Base-by-base conservation (phyloP, 2,888 invertebrate genomes). In the Trachelus iudaicus region DNA sequence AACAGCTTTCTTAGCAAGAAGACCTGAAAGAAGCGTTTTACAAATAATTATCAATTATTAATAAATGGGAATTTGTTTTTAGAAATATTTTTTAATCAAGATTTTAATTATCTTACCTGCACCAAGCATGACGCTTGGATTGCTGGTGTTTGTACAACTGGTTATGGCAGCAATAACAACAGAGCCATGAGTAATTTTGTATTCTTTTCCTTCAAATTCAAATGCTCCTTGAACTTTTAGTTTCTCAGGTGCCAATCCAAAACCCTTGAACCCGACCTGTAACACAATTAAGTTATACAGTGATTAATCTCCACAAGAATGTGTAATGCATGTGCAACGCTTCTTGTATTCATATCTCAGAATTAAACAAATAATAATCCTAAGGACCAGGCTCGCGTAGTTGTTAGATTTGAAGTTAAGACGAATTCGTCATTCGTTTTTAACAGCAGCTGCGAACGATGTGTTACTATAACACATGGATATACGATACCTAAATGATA, bases 141-240 rank as follows among this genome's bases (percentile, higher is more conserved):
- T 99, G 86, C 97, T 97, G 0, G 99, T 99, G 90, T 99, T 99
- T 77, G 99, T 99, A 92, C 99, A 99, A 34, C 98, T 98, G 1
- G 99, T 99, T 86, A 99, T 99, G 76, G 99, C 99, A 0, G 99
- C 98, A 83, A 99, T 98, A 78, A 99, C 96, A 33, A 99, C 98
- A 1, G 98, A 97, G 3, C 99, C 98, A 91, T 99, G 98, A 0
- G 92, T 94, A 82, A 99, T 93, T 69, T 93, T 93, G 92, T 98
- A 98, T 81, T 96, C 95, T 82, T 94, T 93, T 11, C 96, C 96
- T 87, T 98, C 96, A 93, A 93, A 97, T 77, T 95, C 94, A 92
- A 99, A 97, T 84, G 95, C 94, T 0, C 95, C 96, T 3, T 92
- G 92, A 0, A 94, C 92, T 0, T 92, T 87, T 3, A 96, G 91